Percentiles rank a stretch among this genome's conserved stretches.
Evolutionary conservation across 2,888 invertebrate genomes (phyloP).

Genomic region (Volucella bombylans): DNA sequence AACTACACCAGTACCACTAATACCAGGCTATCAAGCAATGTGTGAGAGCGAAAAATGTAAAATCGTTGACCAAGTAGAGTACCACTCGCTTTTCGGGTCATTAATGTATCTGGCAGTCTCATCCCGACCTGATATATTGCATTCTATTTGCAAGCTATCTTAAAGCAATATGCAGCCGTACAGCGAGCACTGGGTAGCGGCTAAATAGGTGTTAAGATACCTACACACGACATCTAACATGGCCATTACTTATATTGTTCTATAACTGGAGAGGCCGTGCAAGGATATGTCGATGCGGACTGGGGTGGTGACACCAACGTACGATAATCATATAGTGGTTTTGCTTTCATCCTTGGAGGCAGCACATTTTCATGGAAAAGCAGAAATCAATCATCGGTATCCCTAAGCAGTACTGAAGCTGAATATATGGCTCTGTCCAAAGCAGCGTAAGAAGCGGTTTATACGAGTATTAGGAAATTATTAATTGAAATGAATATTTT

Average conservation of each 20-base stretch:
- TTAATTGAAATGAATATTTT: slow-evolving; percentile 30
- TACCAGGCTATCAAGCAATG: slow-evolving; percentile 57
- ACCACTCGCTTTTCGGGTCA: slow-evolving; percentile 50
- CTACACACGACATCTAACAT: background rate
- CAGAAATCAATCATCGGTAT: slow-evolving; percentile 60
- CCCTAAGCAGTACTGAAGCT: slow-evolving; percentile 61
- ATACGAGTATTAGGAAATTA: slow-evolving; percentile 34
- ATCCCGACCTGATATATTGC: slow-evolving; percentile 70
- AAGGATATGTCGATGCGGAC: slow-evolving; percentile 66
- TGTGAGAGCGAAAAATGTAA: slow-evolving; percentile 48
- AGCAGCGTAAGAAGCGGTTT: slow-evolving; percentile 57
- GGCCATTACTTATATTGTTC: too few species aligned
- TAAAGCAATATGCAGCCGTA: slow-evolving; percentile 59
- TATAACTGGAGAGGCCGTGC: slow-evolving; percentile 5
- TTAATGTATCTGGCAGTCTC: slow-evolving; percentile 12
- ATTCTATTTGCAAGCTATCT: slow-evolving; percentile 59
- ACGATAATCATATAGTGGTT: slow-evolving; percentile 62
- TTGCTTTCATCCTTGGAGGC: slow-evolving; percentile 39
- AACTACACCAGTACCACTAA: slow-evolving; percentile 34
- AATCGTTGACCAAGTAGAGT: slow-evolving; percentile 44
- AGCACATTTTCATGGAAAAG: slow-evolving; percentile 50
- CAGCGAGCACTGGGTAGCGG: slow-evolving; percentile 57
- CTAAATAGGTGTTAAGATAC: slow-evolving; percentile 61
- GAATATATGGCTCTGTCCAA: slow-evolving; percentile 28
- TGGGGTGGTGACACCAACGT: slow-evolving; percentile 61